Conservation (phyloP, 2,888 invertebrate species). For the Monoplex corrugatus region DNA sequence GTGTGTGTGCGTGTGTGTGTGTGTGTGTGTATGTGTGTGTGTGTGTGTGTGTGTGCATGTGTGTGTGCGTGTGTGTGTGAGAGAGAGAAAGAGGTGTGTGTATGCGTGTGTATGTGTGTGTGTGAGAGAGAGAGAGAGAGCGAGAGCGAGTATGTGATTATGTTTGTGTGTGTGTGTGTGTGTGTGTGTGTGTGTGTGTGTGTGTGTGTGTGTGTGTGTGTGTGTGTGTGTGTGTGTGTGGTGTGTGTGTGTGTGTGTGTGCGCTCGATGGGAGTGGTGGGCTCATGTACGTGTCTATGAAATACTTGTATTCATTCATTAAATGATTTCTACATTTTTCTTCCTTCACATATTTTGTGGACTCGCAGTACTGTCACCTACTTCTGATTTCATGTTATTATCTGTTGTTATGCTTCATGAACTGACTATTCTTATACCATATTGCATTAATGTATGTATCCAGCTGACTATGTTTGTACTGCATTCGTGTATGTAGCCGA, state of each 20-base stretch:
- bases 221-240: background rate
- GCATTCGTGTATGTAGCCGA: too few relatives aligned
- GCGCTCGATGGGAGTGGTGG: background rate
- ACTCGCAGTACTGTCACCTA: too few relatives aligned
- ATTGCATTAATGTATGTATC: too few relatives aligned
- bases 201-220: conserved; percentile 19
- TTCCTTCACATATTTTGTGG: too few relatives aligned
- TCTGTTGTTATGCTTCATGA: too few relatives aligned
- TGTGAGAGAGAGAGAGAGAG: background rate
- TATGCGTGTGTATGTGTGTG: background rate
- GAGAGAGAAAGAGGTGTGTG: background rate
- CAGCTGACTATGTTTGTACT: too few relatives aligned
- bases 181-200: background rate
- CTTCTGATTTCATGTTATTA: too few relatives aligned
- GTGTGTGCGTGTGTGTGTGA: conserved; percentile 3
- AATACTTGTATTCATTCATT: too few relatives aligned
- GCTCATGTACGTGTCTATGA: background rate
- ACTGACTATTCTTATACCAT: too few relatives aligned
- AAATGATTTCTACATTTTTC: too few relatives aligned
- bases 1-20: conserved; percentile 25
- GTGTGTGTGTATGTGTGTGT: background rate
- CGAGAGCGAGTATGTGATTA: background rate
- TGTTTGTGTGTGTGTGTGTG: background rate
- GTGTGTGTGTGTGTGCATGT: conserved; percentile 15
- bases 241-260: background rate